Percentiles rank a stretch among this genome's conserved stretches.
Evolutionary conservation across 2,888 invertebrate genomes (phyloP).

Genomic region (Chydorus sphaericus): DNA sequence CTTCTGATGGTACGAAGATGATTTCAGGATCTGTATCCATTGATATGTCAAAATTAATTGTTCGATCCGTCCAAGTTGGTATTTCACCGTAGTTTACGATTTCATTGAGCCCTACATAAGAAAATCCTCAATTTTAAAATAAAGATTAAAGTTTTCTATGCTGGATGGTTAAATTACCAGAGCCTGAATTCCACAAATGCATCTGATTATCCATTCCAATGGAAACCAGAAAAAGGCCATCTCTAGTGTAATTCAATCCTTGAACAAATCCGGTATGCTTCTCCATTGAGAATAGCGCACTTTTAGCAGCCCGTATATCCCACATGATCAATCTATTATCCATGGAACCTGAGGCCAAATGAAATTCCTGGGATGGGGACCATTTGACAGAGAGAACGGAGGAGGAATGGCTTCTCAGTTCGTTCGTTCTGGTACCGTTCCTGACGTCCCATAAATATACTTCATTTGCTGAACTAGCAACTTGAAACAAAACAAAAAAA

Average conservation of each 20-base stretch:
- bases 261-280: constrained; percentile 32
- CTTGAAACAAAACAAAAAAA: background rate
- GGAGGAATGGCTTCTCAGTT: constrained; percentile 28
- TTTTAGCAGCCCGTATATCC: constrained; percentile 34
- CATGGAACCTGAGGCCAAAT: constrained; percentile 33
- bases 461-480: constrained; percentile 14
- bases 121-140: background rate
- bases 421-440: constrained; percentile 32
- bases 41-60: constrained; percentile 27
- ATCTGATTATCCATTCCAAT: constrained; percentile 31
- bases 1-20: constrained; percentile 30
- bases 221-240: constrained; percentile 32
- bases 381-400: constrained; percentile 27
- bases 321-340: constrained; percentile 31
- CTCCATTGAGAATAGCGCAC: constrained; percentile 29
- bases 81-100: constrained; percentile 30
- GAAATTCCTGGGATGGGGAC: constrained; percentile 32
- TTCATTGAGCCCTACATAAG: constrained; percentile 27
- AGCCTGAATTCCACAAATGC: constrained; percentile 7
- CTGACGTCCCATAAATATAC: constrained; percentile 33
- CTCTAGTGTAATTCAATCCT: constrained; percentile 30
- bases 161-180: background rate
- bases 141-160: background rate
- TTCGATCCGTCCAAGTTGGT: constrained; percentile 24
- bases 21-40: constrained; percentile 24